These are phyloP conservation scores for Macrotis lagotis DNA, from an alignment of 2,113 vertebrate species.

Conservation along the genomic window DNA sequence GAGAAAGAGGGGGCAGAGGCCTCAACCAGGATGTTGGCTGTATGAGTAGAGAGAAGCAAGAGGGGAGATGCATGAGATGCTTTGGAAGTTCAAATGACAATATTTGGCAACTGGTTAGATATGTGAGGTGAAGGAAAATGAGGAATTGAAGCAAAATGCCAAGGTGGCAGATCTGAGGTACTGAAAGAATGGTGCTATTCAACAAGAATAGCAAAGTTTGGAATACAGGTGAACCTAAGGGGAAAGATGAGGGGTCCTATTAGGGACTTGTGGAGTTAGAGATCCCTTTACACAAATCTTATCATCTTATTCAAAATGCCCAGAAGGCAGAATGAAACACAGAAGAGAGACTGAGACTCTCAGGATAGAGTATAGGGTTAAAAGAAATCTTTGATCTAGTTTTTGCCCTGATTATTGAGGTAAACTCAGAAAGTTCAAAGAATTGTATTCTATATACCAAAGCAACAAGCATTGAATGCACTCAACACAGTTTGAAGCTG, in stretches of 20 bases:
- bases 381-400: background rate
- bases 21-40: background rate
- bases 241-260: background rate
- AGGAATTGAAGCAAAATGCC: background rate
- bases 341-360: background rate
- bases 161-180: background rate
- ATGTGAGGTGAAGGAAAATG: background rate
- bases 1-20: background rate
- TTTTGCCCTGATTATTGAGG: background rate
- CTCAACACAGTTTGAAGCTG: background rate
- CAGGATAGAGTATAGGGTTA: background rate
- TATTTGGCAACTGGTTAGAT: background rate
- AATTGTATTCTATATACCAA: background rate
- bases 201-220: background rate
- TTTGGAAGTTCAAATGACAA: background rate
- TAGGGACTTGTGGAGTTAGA: background rate
- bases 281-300: background rate
- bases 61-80: background rate
- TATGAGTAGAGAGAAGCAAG: background rate
- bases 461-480: background rate
- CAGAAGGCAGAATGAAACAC: background rate
- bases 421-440: background rate
- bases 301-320: background rate
- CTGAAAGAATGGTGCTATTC: background rate
- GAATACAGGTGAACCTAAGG: background rate